These are phyloP conservation scores for Bucorvus abyssinicus DNA, from an alignment of 2,797 vertebrate genomes.

Conservation along the genomic window DNA sequence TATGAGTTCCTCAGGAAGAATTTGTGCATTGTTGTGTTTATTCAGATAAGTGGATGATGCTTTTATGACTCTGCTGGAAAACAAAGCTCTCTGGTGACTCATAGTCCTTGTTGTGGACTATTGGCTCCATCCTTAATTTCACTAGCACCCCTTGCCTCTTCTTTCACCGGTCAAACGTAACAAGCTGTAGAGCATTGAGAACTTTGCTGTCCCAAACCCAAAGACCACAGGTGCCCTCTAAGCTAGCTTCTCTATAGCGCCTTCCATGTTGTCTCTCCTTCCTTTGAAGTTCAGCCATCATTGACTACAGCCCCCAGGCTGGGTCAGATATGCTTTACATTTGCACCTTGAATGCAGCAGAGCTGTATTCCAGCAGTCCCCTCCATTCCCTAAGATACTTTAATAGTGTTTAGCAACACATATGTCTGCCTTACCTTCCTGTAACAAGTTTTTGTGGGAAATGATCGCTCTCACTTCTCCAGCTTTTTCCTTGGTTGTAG, in stretches of 20 bases:
- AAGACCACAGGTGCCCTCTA: background rate
- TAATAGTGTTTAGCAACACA: rapidly evolving
- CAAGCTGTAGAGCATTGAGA: background rate
- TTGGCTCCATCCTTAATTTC: background rate
- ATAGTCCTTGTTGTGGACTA: background rate
- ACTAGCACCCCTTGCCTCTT: background rate
- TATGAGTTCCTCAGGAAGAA: constrained; percentile 31
- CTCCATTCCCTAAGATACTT: background rate
- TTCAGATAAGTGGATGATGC: background rate
- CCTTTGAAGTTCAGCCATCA: background rate
- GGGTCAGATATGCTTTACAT: background rate
- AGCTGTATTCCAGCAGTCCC: background rate
- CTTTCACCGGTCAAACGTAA: background rate
- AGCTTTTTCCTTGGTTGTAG: background rate
- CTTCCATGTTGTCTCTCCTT: background rate
- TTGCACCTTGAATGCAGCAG: background rate
- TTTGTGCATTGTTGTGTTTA: background rate
- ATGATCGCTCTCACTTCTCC: background rate
- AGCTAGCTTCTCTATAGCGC: background rate
- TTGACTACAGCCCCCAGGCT: background rate
- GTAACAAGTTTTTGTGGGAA: background rate
- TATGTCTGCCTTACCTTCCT: background rate
- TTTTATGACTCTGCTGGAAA: constrained; percentile 48
- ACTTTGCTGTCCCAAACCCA: background rate
- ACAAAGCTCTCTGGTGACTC: constrained; percentile 15